These are phyloP conservation scores for Apotomis betuletana DNA, from an alignment of 2,888 invertebrate genomes.

Conservation along the genomic window DNA sequence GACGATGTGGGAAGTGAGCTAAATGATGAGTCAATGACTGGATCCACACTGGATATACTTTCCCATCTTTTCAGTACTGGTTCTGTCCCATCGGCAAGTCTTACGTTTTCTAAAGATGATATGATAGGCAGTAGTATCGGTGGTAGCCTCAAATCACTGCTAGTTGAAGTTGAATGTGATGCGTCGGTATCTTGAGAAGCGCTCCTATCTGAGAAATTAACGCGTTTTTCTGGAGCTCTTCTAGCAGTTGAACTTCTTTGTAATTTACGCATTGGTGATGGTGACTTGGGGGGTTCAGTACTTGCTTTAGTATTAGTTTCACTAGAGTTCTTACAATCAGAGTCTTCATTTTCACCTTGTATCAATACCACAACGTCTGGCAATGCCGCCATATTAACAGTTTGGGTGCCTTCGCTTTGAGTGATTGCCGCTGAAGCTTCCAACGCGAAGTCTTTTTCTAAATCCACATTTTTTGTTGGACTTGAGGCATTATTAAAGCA, in stretches of 20 bases:
- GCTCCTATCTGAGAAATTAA: slow-evolving; percentile 81
- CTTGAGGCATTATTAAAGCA: slow-evolving; percentile 72
- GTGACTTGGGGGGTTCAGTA: slow-evolving; percentile 52
- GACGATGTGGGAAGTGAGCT: slow-evolving; percentile 83
- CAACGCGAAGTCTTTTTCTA: slow-evolving; percentile 65
- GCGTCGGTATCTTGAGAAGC: slow-evolving; percentile 86
- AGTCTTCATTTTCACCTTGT: slow-evolving; percentile 65
- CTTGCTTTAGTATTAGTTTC: slow-evolving; percentile 57
- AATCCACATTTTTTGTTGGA: slow-evolving; percentile 62
- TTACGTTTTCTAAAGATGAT: slow-evolving; percentile 84
- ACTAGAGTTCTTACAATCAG: slow-evolving; percentile 62
- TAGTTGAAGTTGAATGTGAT: slow-evolving; percentile 84
- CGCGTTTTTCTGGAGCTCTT: slow-evolving; percentile 76
- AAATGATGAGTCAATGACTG: slow-evolving; percentile 87
- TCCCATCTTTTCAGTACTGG: slow-evolving; percentile 81
- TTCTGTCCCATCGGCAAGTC: slow-evolving; percentile 68
- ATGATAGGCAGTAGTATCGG: slow-evolving; percentile 88
- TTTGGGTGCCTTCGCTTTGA: slow-evolving; percentile 57
- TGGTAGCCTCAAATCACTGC: slow-evolving; percentile 86
- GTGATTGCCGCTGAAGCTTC: slow-evolving; percentile 57
- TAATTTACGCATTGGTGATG: slow-evolving; percentile 62
- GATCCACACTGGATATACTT: slow-evolving; percentile 88
- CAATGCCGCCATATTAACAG: slow-evolving; percentile 57
- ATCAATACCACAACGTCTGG: slow-evolving; percentile 66
- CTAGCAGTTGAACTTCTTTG: slow-evolving; percentile 77